Conservation (phyloP, 2,888 invertebrate genomes). For the Octonoba sinensis region DNA sequence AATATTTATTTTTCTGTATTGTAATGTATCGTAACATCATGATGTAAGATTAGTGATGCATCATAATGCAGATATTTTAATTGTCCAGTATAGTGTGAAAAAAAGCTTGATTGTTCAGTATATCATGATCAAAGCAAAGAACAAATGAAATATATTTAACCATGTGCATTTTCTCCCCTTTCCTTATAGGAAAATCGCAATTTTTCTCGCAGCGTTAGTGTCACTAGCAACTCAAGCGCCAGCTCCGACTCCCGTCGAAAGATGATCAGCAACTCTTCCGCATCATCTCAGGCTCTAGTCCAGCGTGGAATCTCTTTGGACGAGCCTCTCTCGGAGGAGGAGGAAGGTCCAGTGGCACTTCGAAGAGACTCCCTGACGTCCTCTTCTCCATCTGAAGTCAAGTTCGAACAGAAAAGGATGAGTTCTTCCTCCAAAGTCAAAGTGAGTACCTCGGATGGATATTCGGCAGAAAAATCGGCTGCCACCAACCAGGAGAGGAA, state of each 20-base stretch:
- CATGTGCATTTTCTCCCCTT: too few relatives aligned
- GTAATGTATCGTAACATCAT: too few relatives aligned
- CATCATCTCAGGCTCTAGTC: conserved; percentile 17
- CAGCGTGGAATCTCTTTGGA: conserved; percentile 46
- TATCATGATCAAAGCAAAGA: too few relatives aligned
- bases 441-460: conserved; percentile 67
- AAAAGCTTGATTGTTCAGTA: too few relatives aligned
- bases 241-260: conserved; percentile 42
- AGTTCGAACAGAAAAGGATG: conserved; percentile 58
- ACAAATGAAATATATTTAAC: too few relatives aligned
- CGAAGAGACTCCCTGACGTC: neutral
- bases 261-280: conserved; percentile 40
- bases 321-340: conserved; percentile 25
- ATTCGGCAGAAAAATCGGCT: conserved; percentile 82
- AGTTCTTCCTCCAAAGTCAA: conserved; percentile 63
- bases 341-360: conserved; percentile 9
- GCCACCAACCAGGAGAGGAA: conserved; percentile 81
- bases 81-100: too few relatives aligned
- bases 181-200: conserved; percentile 60
- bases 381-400: conserved; percentile 45
- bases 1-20: too few relatives aligned
- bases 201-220: conserved; percentile 62
- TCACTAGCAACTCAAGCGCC: conserved; percentile 58
- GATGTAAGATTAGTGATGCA: too few relatives aligned
- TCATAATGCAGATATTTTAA: too few relatives aligned